Evolutionary conservation across 2,113 vertebrate species (phyloP).

Genomic region (Bostrychus sinensis): DNA sequence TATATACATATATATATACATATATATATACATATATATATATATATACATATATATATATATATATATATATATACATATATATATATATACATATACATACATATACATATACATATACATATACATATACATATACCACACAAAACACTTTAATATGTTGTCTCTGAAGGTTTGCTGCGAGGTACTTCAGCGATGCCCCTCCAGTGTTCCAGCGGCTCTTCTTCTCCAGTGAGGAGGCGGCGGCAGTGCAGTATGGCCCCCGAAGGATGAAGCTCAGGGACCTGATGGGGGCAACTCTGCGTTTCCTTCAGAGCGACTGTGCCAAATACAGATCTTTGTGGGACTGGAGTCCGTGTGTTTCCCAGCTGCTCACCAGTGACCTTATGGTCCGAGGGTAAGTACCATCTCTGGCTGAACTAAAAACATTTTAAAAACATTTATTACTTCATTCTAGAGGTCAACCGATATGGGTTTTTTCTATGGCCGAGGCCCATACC

Average conservation of each 20-base stretch:
- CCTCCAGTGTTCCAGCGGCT: conserved; percentile 96
- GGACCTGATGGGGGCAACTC: conserved; percentile 95
- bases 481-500: no score
- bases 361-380: conserved; percentile 93
- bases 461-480: no score
- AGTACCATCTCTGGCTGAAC: conserved; percentile 31
- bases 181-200: conserved; percentile 88
- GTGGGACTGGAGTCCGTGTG: conserved; percentile 98
- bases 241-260: conserved; percentile 88
- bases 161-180: conserved; percentile 83
- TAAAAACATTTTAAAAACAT: background rate
- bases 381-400: conserved; percentile 94
- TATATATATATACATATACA: no score
- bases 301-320: conserved; percentile 89
- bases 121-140: background rate
- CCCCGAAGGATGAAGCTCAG: conserved; percentile 94
- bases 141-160: background rate
- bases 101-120: no score
- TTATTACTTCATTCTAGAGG: background rate
- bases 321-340: conserved; percentile 85
- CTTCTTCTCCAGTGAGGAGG: conserved; percentile 91
- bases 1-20: no score
- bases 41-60: no score
- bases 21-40: no score
- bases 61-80: no score